These are phyloP conservation scores for Chalcosyrphus nemorum DNA, from an alignment of 2,888 invertebrate species.

Conservation along the genomic window DNA sequence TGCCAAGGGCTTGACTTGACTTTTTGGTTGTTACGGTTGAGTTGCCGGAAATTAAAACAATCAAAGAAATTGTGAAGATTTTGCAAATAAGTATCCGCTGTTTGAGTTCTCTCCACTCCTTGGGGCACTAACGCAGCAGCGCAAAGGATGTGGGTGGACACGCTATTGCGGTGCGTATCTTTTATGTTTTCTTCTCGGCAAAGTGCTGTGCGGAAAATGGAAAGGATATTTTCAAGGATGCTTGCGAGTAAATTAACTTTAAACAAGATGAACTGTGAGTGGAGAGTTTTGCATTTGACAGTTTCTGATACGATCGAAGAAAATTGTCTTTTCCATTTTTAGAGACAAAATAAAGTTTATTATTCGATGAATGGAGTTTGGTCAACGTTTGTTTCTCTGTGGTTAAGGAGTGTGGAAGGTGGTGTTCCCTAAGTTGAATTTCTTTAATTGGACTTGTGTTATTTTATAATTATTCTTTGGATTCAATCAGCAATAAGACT, in stretches of 20 bases:
- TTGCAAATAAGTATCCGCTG: conserved; percentile 63
- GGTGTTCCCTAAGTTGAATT: no score
- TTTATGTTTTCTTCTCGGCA: conserved; percentile 6
- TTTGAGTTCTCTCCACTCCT: conserved; percentile 14
- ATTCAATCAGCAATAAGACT: no score
- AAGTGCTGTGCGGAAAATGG: conserved; percentile 55
- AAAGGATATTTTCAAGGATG: conserved; percentile 70
- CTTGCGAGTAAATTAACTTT: conserved; percentile 69
- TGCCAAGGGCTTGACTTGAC: conserved; percentile 45
- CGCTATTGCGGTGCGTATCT: conserved; percentile 22
- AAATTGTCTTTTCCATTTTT: conserved; percentile 21
- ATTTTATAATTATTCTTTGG: no score
- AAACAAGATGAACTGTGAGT: conserved; percentile 48
- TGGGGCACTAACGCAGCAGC: background rate
- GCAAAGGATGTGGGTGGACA: conserved; percentile 25
- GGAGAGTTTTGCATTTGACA: conserved; percentile 62
- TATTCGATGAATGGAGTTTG: background rate
- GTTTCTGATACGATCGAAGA: conserved; percentile 61
- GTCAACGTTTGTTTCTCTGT: no score
- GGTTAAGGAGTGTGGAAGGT: no score
- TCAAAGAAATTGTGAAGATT: conserved; percentile 71
- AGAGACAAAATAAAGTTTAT: background rate
- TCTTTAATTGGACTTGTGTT: no score
- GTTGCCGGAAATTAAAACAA: conserved; percentile 72
- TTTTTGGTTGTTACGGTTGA: conserved; percentile 68